Evolutionary conservation across 2,888 invertebrate species (phyloP).

Genomic region (Erebia epiphron): DNA sequence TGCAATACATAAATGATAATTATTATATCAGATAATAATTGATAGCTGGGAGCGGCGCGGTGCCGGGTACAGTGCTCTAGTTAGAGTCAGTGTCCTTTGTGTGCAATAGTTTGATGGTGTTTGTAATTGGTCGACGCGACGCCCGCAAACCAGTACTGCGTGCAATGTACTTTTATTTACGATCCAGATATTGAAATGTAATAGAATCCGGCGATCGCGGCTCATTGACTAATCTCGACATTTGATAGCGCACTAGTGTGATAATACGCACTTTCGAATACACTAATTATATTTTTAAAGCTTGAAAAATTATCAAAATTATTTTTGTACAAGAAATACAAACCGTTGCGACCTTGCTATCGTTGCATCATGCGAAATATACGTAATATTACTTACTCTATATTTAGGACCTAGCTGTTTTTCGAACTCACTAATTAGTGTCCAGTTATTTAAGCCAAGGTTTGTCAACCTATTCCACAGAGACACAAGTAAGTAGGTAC

Average conservation of each 20-base stretch:
- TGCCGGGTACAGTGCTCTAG: not conserved
- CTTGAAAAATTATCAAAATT: not conserved
- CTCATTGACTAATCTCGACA: constrained; percentile 17
- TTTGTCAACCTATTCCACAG: not conserved
- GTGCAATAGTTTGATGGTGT: not conserved
- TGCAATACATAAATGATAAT: not conserved
- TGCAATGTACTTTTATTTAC: not conserved
- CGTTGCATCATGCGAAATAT: constrained; percentile 6
- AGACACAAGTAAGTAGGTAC: too few species aligned
- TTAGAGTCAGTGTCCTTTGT: not conserved
- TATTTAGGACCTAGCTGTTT: not conserved
- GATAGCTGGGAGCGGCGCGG: not conserved
- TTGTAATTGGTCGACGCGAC: not conserved
- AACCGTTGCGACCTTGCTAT: not conserved
- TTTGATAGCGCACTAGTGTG: constrained; percentile 11
- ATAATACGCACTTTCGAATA: constrained; percentile 1
- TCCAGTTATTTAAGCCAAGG: not conserved
- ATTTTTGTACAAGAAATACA: not conserved
- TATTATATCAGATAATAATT: not conserved
- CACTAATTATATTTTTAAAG: not conserved
- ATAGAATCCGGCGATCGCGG: constrained; percentile 3
- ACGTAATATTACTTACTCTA: not conserved
- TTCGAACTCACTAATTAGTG: not conserved
- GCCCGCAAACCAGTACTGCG: not conserved
- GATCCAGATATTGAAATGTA: constrained; percentile 22